Base-by-base conservation (phyloP, 1,140 invertebrate species). In the Hycleus cichorii region DNA sequence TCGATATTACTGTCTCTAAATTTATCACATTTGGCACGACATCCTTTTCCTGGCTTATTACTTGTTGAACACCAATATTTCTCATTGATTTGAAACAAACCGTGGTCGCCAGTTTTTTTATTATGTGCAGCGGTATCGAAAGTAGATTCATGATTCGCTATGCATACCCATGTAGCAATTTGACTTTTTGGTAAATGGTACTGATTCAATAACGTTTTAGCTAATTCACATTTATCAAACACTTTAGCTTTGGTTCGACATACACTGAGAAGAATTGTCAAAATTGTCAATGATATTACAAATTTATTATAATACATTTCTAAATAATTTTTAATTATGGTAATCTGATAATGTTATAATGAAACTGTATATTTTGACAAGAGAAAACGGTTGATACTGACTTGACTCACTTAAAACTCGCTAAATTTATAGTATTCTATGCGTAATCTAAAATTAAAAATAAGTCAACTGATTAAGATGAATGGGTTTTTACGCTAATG, bases 101-200 rank as follows among this genome's bases (percentile, higher is more conserved):
- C 49, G 25, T 52, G 49, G 9, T 52, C 49, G 11, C 49, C 49
- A 12, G 49, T 43, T 25, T 42, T 10, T 3, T 4, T 40, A 43
- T 52, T 52, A 3, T 24, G 27, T 24, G 49, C 49, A 52, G 18
- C 18, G 7, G 49, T 52, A 27, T 52, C 25, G 18, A n/a, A 52
- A 43, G n/a, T 7, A 11, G 49, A 52, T 52, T 52, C 49, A 25
- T 43, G 42, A 26, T 52, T 52, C n/a, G 12, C 39, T 10, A 52
- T 52, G 9, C 49, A 52, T 39, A 52, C 27, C 49, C 49, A 52
- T 11, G 49, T 52, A 11, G 49, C 49, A 2, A 52, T 39, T 25
- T 52, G 39, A 52, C 25, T 24, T 43, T 9, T 25, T 10, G 49
- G 49, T 25, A 52, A n/a, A n/a, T 52, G 40, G 12, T 50, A 39